phyloP scores from a whole-genome alignment of 2,888 invertebrate species.

The Panzeria rudis region DNA sequence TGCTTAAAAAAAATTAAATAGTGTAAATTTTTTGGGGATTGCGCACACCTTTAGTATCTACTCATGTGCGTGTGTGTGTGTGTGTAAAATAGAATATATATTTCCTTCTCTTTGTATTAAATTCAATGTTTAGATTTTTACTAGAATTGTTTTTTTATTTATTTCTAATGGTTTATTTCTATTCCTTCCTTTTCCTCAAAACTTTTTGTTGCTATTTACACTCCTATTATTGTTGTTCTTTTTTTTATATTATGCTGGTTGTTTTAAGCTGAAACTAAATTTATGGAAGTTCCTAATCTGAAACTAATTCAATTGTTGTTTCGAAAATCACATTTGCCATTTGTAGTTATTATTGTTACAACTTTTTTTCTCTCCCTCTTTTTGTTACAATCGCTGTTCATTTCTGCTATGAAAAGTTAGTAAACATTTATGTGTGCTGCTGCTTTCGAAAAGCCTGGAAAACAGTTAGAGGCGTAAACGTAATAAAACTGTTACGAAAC shows the following conservation, averaged over 20 bases:
- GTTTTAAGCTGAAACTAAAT: constrained; percentile 41
- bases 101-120: constrained; percentile 36
- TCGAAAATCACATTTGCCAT: constrained; percentile 59
- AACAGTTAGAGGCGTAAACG: constrained; percentile 63
- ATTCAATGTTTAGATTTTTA: constrained; percentile 57
- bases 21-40: too few species aligned
- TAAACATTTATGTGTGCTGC: neutral
- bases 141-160: constrained; percentile 22
- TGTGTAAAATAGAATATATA: neutral
- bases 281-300: constrained; percentile 57
- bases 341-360: constrained; percentile 49
- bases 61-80: neutral
- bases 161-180: constrained; percentile 34
- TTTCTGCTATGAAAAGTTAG: neutral
- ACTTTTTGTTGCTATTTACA: constrained; percentile 7
- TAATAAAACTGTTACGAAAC: constrained; percentile 68
- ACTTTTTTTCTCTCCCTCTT: neutral
- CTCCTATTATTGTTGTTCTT: constrained; percentile 19
- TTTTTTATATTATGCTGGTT: neutral
- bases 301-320: constrained; percentile 69
- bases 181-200: neutral
- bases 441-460: constrained; percentile 12
- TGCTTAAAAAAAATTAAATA: too few species aligned
- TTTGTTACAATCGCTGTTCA: constrained; percentile 24
- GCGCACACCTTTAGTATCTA: too few species aligned